Evolutionary conservation across 2,113 vertebrate genomes (phyloP).

Genomic region (Himantopus leucocephalus): DNA sequence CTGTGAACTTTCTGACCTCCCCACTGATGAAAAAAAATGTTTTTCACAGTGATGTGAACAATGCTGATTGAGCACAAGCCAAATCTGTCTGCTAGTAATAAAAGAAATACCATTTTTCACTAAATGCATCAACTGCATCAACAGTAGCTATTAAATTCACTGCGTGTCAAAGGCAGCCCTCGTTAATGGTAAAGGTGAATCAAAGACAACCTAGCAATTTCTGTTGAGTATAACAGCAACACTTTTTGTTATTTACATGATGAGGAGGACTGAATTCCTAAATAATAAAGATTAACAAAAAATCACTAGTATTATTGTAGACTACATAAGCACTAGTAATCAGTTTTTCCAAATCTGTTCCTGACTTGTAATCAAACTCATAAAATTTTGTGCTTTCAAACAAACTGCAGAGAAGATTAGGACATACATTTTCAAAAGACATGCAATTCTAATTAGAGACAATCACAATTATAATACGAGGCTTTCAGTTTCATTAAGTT

Average conservation of each 20-base stretch:
- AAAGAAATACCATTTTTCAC: neutral
- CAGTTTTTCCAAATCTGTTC: neutral
- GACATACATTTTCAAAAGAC: neutral
- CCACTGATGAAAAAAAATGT: neutral
- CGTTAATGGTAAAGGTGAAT: neutral
- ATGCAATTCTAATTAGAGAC: neutral
- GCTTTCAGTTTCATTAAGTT: neutral
- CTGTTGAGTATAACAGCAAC: neutral
- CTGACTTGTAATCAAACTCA: conserved; percentile 45
- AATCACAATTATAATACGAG: neutral
- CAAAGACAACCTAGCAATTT: neutral
- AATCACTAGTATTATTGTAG: neutral
- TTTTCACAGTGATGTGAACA: neutral
- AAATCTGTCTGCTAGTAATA: neutral
- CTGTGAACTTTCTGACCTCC: neutral
- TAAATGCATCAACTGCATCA: neutral
- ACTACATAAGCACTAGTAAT: neutral
- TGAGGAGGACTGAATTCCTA: neutral
- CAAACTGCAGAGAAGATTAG: conserved; percentile 41
- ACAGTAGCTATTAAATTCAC: neutral
- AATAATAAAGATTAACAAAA: neutral
- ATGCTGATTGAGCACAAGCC: neutral
- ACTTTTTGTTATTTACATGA: neutral
- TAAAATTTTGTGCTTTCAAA: conserved; percentile 43
- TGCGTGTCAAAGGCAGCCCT: neutral